These are phyloP conservation scores for Cephus pulcher DNA, from an alignment of 2,888 invertebrate species.

Conservation along the genomic window DNA sequence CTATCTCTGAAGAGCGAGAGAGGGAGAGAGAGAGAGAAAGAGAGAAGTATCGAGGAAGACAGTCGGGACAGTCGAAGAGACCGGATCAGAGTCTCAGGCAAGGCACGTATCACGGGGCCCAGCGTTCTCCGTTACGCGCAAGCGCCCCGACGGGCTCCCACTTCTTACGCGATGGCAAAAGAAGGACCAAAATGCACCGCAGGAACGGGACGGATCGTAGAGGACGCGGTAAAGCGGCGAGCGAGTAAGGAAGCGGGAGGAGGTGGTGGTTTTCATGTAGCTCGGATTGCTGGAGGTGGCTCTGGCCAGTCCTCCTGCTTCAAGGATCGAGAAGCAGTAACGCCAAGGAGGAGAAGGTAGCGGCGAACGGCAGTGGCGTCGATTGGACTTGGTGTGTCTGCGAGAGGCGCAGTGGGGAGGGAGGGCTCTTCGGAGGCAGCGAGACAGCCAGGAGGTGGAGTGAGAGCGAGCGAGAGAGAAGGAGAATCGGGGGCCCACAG, in stretches of 20 bases:
- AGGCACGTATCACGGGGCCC: slow-evolving; percentile 10
- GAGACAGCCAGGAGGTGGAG: slow-evolving; percentile 4
- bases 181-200: slow-evolving; percentile 25
- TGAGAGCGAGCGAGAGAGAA: slow-evolving; percentile 13
- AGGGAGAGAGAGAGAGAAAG: neutral
- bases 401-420: slow-evolving; percentile 5
- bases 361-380: slow-evolving; percentile 12
- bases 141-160: slow-evolving; percentile 34
- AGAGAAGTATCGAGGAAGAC: slow-evolving; percentile 2
- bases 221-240: slow-evolving; percentile 6
- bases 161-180: slow-evolving; percentile 10
- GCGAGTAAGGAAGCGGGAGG: slow-evolving; percentile 7
- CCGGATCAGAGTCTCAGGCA: slow-evolving; percentile 7
- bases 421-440: slow-evolving; percentile 13
- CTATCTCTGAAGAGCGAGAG: neutral
- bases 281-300: neutral
- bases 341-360: slow-evolving; percentile 7
- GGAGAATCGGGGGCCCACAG: slow-evolving; percentile 28
- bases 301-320: neutral
- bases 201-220: slow-evolving; percentile 8
- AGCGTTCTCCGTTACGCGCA: slow-evolving; percentile 45
- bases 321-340: neutral
- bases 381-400: neutral
- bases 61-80: slow-evolving; percentile 1
- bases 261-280: neutral